phyloP scores from a whole-genome alignment of 2,113 vertebrate species.

The Myotis davidii region DNA sequence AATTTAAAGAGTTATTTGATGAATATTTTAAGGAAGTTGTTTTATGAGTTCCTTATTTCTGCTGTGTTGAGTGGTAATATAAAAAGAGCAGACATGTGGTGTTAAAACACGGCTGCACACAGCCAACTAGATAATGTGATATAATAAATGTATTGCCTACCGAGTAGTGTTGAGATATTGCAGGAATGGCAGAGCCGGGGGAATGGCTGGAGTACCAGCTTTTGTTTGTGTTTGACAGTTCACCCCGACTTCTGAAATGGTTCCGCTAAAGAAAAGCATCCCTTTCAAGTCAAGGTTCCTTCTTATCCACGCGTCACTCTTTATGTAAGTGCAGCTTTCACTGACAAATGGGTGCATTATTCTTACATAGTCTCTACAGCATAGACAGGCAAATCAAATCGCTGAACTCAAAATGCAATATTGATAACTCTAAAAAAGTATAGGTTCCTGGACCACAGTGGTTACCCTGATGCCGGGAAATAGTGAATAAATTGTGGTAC shows the following conservation, averaged over 20 bases:
- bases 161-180: not conserved
- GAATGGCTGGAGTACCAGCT: not conserved
- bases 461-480: not conserved
- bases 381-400: not conserved
- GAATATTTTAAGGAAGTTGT: not conserved
- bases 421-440: not conserved
- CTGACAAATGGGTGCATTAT: not conserved
- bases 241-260: not conserved
- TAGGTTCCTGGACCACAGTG: not conserved
- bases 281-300: slow-evolving; percentile 1
- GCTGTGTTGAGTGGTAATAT: not conserved
- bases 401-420: slow-evolving; percentile 2
- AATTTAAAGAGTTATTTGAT: not conserved
- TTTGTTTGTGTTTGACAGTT: not conserved
- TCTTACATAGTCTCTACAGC: not conserved
- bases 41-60: not conserved
- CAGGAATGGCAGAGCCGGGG: not conserved
- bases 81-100: not conserved
- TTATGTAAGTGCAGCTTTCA: not conserved
- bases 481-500: not conserved
- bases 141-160: not conserved
- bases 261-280: not conserved
- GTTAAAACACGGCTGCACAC: not conserved
- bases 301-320: not conserved
- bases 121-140: not conserved